phyloP scores from a whole-genome alignment of 2,797 vertebrate genomes.

The Borostomias antarcticus region DNA sequence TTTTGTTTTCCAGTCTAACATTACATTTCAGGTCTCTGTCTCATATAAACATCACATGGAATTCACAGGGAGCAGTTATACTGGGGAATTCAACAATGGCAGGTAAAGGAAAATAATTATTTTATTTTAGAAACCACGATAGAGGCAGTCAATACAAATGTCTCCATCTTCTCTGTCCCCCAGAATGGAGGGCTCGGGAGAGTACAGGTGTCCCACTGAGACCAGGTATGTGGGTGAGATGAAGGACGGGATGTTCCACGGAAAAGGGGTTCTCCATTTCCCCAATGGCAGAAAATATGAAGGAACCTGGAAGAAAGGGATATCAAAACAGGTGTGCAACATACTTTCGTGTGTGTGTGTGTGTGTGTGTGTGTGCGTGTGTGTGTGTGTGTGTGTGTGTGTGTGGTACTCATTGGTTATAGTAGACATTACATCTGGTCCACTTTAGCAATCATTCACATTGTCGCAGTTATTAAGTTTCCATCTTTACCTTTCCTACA shows the following conservation, averaged over 20 bases:
- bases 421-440: conserved; percentile 67
- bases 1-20: not conserved
- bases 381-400: conserved; percentile 6
- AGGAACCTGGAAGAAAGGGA: conserved; percentile 85
- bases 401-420: conserved; percentile 69
- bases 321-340: conserved; percentile 77
- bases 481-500: conserved; percentile 26
- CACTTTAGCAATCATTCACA: conserved; percentile 69
- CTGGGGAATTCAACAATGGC: conserved; percentile 71
- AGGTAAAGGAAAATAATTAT: conserved; percentile 83
- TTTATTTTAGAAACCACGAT: too few relatives aligned
- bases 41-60: conserved; percentile 69
- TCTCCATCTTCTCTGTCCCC: not conserved
- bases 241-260: conserved; percentile 92
- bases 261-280: conserved; percentile 86
- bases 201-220: conserved; percentile 82
- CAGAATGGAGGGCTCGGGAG: conserved; percentile 88
- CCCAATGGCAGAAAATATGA: conserved; percentile 82
- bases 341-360: conserved; percentile 4
- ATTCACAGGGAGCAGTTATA: conserved; percentile 76
- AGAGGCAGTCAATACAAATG: not conserved
- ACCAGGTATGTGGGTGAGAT: conserved; percentile 84
- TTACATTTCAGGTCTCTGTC: not conserved
- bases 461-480: conserved; percentile 66
- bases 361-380: conserved; percentile 15